Conservation (phyloP, 2,113 vertebrate species). For the Zosterops japonicus region DNA sequence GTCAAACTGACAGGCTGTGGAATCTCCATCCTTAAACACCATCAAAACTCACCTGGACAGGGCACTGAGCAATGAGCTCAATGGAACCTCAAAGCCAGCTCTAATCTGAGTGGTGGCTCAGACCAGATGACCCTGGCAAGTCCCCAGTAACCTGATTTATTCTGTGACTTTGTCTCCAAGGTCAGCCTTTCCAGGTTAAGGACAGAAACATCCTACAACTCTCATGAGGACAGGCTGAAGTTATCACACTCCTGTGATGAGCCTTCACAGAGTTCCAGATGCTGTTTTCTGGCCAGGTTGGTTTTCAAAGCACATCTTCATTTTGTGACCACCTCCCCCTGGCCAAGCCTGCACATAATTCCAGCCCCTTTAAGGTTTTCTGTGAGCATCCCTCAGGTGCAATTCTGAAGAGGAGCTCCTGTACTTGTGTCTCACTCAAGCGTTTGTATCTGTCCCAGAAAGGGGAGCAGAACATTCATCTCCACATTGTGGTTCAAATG, state of each 20-base stretch:
- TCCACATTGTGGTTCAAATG: background rate
- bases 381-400: background rate
- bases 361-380: background rate
- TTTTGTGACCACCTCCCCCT: background rate
- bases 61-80: background rate
- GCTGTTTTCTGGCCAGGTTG: background rate
- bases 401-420: background rate
- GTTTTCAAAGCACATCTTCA: background rate
- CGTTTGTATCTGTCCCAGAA: background rate
- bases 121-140: background rate
- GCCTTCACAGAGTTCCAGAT: background rate
- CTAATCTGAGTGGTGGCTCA: background rate
- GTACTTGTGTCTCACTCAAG: background rate
- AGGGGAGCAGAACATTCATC: background rate
- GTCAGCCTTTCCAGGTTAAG: slow-evolving; percentile 31
- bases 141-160: background rate
- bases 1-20: background rate
- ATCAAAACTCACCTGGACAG: background rate
- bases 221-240: background rate
- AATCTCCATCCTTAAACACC: background rate
- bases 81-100: background rate
- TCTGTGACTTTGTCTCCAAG: background rate
- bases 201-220: background rate
- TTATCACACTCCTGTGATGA: background rate
- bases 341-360: background rate